phyloP scores from a whole-genome alignment of 2,797 vertebrate genomes.

The Staurois parvus region DNA sequence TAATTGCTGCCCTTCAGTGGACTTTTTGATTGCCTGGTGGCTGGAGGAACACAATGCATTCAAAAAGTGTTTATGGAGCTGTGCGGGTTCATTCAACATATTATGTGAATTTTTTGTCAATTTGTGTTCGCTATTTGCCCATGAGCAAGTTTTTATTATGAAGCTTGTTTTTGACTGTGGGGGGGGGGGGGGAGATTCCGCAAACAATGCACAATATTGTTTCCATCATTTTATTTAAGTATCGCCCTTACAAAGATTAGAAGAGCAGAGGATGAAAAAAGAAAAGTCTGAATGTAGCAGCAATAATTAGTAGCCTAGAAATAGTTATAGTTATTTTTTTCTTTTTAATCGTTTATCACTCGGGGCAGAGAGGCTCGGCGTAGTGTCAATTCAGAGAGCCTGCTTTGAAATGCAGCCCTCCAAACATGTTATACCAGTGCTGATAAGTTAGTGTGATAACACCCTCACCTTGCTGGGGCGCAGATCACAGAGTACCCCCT shows the following conservation, averaged over 20 bases:
- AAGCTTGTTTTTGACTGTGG: no score
- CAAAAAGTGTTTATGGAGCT: no score
- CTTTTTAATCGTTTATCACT: constrained; percentile 33
- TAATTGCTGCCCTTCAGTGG: no score
- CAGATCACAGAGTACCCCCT: constrained; percentile 46
- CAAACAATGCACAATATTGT: no score
- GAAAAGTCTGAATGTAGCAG: neutral
- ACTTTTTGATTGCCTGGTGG: no score
- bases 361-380: constrained; percentile 13
- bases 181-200: no score
- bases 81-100: no score
- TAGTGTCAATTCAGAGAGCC: constrained; percentile 15
- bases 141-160: no score
- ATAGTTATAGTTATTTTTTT: constrained; percentile 12
- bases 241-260: neutral
- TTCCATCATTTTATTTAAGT: no score
- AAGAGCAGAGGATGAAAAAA: neutral
- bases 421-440: constrained; percentile 57
- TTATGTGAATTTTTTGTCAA: no score
- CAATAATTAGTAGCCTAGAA: constrained; percentile 5
- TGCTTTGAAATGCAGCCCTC: constrained; percentile 50
- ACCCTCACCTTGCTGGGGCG: constrained; percentile 51
- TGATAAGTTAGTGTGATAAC: constrained; percentile 59
- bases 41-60: no score
- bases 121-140: no score